Evolutionary conservation across 2,797 vertebrate species (phyloP), one percentile per base, ranked within the genome.

Genomic region (Sphenodon punctatus): DNA sequence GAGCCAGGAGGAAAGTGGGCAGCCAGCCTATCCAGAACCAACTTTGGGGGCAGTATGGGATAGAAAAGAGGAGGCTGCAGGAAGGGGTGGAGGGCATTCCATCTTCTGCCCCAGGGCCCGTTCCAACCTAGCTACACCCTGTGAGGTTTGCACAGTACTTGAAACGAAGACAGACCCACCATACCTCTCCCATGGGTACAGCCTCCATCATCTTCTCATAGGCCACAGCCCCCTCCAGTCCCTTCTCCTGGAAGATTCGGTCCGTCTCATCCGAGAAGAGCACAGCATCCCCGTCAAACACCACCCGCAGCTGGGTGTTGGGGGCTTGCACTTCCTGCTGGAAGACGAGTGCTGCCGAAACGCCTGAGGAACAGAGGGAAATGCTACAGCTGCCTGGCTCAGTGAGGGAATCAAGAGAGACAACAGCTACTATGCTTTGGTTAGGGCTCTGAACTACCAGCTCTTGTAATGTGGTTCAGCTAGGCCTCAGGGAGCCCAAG

Each of bases 261-360:
- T 93, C 92, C 0, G 89, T 93, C 85, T 95, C 95, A 0, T 88
- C 19, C 0, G 95, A 93, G 89, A 95, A 95, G 38, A 95, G 95
- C 39, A 96, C 90, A 0, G 93, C 89, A 0, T 96, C 95, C 11
- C 95, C 95, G 0, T 95, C 93, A 1, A 96, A 95, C 46, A 80
- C 93, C 41, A 96, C 84, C 0, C 91, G 95, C 5, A 96, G 93
- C 0, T 84, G 93, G 19, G 84, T 89, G 20, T 64, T 78, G 87
- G 88, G 67, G 7, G 90, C 86, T 63, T 88, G 84, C 41, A 86
- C 86, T 45, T 90, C 72, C n/a, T 95, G 94, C 67, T 90, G 90
- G 82, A 93, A 93, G 60, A 96, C 16, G 1, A 94, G 91, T 0
- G 95, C 95, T 34, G 96, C 93, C 0, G 96, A 92, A 69, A 96